These are phyloP conservation scores for Drosophila meridionalis DNA, from an alignment of 2,888 invertebrate species.

Conservation along the genomic window DNA sequence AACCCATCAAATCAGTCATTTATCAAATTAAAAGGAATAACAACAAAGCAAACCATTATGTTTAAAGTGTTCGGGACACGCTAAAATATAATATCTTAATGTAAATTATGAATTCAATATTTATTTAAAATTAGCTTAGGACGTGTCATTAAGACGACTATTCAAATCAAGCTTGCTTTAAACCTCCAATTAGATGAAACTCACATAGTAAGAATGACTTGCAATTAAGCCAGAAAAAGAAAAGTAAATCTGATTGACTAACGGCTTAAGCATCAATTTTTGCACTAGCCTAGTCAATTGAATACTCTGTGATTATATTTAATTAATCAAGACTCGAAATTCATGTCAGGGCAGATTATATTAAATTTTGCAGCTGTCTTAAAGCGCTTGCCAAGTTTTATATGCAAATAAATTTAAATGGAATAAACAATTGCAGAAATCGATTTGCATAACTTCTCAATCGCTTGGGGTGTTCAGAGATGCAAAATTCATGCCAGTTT, in stretches of 20 bases:
- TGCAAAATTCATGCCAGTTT: constrained; percentile 28
- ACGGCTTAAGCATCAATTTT: not conserved
- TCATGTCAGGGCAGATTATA: not conserved
- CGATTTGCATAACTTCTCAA: constrained; percentile 58
- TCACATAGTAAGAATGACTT: too few relatives aligned
- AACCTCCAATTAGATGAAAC: not conserved
- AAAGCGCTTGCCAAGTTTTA: constrained; percentile 49
- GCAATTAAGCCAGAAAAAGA: not conserved
- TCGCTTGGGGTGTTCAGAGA: constrained; percentile 19
- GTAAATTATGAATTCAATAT: not conserved
- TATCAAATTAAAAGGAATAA: constrained; percentile 13
- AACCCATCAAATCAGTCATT: constrained; percentile 66
- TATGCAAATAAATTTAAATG: constrained; percentile 66
- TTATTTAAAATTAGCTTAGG: not conserved
- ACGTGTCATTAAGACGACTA: not conserved
- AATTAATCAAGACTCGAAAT: not conserved
- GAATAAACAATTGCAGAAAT: constrained; percentile 52
- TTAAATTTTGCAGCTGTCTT: not conserved
- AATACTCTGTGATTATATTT: not conserved
- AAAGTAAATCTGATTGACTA: not conserved
- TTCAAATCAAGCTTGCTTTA: not conserved
- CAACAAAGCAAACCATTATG: constrained; percentile 16
- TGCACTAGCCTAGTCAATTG: not conserved
- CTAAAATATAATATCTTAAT: not conserved
- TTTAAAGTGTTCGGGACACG: constrained; percentile 14